Conservation (phyloP, 1,140 invertebrate species). For the Leptonema lineaticorne region DNA sequence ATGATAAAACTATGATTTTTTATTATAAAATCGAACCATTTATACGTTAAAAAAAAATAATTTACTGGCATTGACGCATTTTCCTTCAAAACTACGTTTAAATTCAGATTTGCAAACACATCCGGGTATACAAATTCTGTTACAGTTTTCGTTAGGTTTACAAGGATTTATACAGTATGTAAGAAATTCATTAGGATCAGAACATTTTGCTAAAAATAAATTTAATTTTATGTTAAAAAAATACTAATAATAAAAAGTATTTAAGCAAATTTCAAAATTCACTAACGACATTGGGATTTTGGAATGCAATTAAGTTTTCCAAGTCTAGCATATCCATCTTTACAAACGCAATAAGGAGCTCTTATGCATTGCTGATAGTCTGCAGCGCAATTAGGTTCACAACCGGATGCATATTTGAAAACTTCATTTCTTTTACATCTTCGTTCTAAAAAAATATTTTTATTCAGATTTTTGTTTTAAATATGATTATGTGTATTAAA, state of each 20-base stretch:
- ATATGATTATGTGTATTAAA: too few relatives aligned
- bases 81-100: conserved; percentile 40
- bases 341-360: not conserved
- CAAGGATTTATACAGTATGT: not conserved
- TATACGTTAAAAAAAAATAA: not conserved
- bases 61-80: not conserved
- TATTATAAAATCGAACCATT: not conserved
- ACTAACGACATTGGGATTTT: not conserved
- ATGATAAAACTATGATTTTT: not conserved
- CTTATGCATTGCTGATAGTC: too few relatives aligned
- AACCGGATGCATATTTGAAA: too few relatives aligned
- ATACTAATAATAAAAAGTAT: not conserved
- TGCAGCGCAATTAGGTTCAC: too few relatives aligned
- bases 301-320: not conserved
- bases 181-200: not conserved
- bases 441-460: too few relatives aligned
- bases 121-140: conserved; percentile 45
- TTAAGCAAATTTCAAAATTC: not conserved
- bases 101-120: conserved; percentile 47
- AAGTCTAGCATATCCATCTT: not conserved
- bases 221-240: not conserved
- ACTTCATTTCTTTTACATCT: too few relatives aligned
- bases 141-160: conserved; percentile 35
- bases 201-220: not conserved
- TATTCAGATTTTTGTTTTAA: too few relatives aligned